Evolutionary conservation across 2,113 vertebrate species (phyloP).

Genomic region (Holacanthus passer): DNA sequence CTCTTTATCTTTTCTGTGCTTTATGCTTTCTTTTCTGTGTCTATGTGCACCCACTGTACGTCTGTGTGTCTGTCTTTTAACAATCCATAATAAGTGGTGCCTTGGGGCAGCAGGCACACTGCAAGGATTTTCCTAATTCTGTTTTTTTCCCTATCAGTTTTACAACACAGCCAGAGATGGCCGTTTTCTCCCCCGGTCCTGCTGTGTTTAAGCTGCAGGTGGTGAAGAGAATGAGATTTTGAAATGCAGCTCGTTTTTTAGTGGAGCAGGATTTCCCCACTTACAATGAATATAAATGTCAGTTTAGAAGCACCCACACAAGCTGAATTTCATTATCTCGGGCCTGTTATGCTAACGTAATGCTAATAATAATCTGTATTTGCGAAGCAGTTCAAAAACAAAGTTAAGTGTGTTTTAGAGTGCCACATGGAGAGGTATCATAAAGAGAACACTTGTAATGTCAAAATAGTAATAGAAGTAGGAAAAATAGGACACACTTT

Average conservation of each 20-base stretch:
- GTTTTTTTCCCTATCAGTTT: slow-evolving; percentile 58
- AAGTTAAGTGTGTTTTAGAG: slow-evolving; percentile 17
- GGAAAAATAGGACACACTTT: background rate
- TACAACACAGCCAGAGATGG: slow-evolving; percentile 55
- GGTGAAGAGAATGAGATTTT: slow-evolving; percentile 54
- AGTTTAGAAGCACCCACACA: slow-evolving; percentile 8
- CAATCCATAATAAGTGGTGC: slow-evolving; percentile 54
- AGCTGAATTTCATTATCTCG: slow-evolving; percentile 12
- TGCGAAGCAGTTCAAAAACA: slow-evolving; percentile 23
- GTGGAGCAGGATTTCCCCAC: slow-evolving; percentile 27
- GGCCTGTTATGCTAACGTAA: slow-evolving; percentile 19
- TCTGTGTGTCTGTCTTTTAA: slow-evolving; percentile 40
- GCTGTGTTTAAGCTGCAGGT: slow-evolving; percentile 68
- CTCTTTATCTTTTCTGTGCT: slow-evolving; percentile 21
- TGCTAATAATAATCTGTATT: slow-evolving; percentile 20
- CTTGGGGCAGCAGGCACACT: slow-evolving; percentile 41
- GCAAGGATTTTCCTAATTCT: slow-evolving; percentile 47
- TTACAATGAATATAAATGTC: slow-evolving; percentile 51
- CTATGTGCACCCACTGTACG: slow-evolving; percentile 8
- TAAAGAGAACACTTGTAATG: background rate
- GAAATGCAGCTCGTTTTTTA: slow-evolving; percentile 36
- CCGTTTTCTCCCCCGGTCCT: slow-evolving; percentile 40
- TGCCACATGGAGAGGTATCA: background rate
- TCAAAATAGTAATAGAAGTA: background rate
- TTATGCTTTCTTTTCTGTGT: slow-evolving; percentile 25